Conservation (phyloP, 2,113 vertebrate species). For the Petaurus breviceps region DNA sequence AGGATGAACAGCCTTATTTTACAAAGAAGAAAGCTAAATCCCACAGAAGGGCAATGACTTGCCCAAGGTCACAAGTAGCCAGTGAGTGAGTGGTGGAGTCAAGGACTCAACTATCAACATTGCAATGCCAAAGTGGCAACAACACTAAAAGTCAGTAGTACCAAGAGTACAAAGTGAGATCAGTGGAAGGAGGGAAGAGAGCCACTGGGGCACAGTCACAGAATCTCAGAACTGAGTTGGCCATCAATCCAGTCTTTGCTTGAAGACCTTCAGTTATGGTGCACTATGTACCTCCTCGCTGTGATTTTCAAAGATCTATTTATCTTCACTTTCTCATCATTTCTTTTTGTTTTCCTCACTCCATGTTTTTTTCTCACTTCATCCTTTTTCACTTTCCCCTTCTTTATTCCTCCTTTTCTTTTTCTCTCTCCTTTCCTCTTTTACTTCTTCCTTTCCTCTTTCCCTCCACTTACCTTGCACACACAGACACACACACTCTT, state of each 20-base stretch:
- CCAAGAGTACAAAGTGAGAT: not conserved
- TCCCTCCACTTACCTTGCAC: not conserved
- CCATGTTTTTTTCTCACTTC: not conserved
- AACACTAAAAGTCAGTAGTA: not conserved
- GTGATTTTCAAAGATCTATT: not conserved
- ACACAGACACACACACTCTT: not conserved
- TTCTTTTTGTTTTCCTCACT: not conserved
- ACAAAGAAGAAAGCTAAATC: not conserved
- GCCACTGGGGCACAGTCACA: not conserved
- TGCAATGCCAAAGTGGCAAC: not conserved
- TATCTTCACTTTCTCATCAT: not conserved
- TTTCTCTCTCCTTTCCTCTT: not conserved
- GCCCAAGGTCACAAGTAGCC: not conserved
- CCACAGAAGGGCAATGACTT: not conserved
- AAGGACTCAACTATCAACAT: not conserved
- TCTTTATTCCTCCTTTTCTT: not conserved
- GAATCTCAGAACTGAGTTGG: not conserved
- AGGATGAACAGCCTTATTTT: not conserved
- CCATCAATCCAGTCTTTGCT: not conserved
- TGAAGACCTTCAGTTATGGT: not conserved
- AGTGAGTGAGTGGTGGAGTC: not conserved
- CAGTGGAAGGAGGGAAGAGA: not conserved
- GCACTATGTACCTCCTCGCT: not conserved
- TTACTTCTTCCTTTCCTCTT: too few species aligned
- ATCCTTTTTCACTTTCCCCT: not conserved